These are phyloP conservation scores for Calameuta filiformis DNA, from an alignment of 2,888 invertebrate genomes.

Conservation along the genomic window DNA sequence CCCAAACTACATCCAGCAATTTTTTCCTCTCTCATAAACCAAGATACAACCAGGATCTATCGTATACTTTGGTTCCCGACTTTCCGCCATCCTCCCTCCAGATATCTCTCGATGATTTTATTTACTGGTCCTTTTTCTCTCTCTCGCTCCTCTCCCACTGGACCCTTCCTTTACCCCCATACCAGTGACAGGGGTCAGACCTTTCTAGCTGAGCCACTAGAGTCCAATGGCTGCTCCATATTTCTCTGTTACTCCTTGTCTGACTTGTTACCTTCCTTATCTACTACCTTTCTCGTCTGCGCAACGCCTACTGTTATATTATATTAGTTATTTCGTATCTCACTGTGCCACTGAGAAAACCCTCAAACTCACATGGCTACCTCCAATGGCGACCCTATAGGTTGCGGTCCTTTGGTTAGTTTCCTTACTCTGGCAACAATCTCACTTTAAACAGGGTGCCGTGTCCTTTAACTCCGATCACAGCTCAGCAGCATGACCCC, in stretches of 20 bases:
- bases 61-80: neutral
- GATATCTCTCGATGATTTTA: neutral
- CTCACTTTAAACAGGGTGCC: neutral
- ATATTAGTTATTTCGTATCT: neutral
- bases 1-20: slow-evolving; percentile 8
- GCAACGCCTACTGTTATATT: neutral
- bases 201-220: neutral
- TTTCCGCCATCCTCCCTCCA: neutral
- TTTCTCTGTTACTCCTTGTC: neutral
- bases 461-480: slow-evolving; percentile 9
- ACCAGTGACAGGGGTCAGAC: neutral
- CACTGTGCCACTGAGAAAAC: neutral
- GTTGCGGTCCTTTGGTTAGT: neutral
- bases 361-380: neutral
- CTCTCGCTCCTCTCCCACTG: neutral
- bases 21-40: slow-evolving; percentile 5
- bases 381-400: neutral
- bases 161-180: neutral
- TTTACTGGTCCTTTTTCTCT: neutral
- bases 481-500: slow-evolving; percentile 20
- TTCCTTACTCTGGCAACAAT: neutral
- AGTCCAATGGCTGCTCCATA: neutral
- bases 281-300: neutral
- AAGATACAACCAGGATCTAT: neutral
- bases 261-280: neutral